Percentiles rank a stretch among this genome's conserved stretches.
Evolutionary conservation across 2,888 invertebrate species (phyloP).

Genomic region (Lasioglossum morio): DNA sequence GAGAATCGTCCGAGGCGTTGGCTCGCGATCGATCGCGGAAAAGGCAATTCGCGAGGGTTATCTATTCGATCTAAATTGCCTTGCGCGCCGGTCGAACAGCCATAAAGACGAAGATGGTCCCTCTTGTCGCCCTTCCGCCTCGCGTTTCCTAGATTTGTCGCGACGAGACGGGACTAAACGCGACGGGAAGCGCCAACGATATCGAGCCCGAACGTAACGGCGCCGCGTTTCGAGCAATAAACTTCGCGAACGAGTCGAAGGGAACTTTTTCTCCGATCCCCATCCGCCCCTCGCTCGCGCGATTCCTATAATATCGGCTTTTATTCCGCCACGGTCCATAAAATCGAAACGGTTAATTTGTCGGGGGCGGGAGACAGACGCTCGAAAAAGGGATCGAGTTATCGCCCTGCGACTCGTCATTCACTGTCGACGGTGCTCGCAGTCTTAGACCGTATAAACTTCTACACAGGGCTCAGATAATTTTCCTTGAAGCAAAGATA

Average conservation of each 20-base stretch:
- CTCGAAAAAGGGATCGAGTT: conserved; percentile 46
- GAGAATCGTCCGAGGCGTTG: background rate
- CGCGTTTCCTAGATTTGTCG: conserved; percentile 12
- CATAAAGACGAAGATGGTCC: conserved; percentile 17
- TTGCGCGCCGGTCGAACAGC: background rate
- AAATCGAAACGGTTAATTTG: conserved; percentile 59
- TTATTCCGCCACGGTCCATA: conserved; percentile 55
- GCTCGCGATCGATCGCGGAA: conserved; percentile 1
- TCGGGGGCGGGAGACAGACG: conserved; percentile 31
- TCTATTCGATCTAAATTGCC: conserved; percentile 9
- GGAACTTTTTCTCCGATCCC: conserved; percentile 30
- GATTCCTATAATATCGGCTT: conserved; percentile 60
- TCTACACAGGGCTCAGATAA: no score
- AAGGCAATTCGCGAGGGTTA: background rate
- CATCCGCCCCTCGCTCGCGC: background rate
- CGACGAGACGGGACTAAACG: background rate
- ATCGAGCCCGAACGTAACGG: conserved; percentile 11
- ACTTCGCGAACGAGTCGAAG: conserved; percentile 44
- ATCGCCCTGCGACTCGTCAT: conserved; percentile 4
- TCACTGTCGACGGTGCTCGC: background rate
- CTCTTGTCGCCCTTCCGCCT: background rate
- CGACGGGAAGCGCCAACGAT: conserved; percentile 15
- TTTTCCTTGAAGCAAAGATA: no score
- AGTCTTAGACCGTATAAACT: no score
- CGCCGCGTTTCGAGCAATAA: conserved; percentile 47